Conservation (phyloP, 35 echinoderm and acorn worm species). For the Apostichopus parvimensis region DNA sequence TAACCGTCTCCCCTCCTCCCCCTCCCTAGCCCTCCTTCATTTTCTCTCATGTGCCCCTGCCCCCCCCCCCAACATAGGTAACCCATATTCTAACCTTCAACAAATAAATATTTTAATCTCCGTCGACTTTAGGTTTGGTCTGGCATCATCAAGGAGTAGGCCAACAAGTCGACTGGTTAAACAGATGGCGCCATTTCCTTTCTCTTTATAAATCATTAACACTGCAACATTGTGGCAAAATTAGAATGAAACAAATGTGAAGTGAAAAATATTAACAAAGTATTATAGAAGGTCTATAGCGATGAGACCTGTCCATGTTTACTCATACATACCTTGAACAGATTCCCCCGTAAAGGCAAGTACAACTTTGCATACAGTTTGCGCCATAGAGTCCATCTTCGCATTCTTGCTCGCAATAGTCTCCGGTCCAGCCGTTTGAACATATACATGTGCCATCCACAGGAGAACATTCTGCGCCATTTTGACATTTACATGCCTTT, state of each 20-base stretch:
- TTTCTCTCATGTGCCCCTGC: too few species aligned
- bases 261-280: neutral
- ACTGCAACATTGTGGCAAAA: too few species aligned
- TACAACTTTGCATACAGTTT: conserved; percentile 54
- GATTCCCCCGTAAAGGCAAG: conserved; percentile 59
- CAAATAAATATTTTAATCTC: too few species aligned
- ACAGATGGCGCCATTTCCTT: too few species aligned
- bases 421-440: conserved; percentile 78
- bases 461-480: conserved; percentile 56
- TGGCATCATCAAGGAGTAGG: too few species aligned
- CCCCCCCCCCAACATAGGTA: too few species aligned
- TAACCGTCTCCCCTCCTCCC: too few species aligned
- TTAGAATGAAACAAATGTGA: neutral
- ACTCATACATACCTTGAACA: conserved; percentile 50
- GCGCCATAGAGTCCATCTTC: conserved; percentile 66
- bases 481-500: conserved; percentile 66
- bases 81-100: too few species aligned
- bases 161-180: too few species aligned
- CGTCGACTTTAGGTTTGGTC: too few species aligned
- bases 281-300: neutral
- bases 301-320: neutral
- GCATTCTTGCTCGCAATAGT: conserved; percentile 63
- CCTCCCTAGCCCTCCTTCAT: too few species aligned
- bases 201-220: too few species aligned
- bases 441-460: conserved; percentile 65